Evolutionary conservation across 2,113 vertebrate genomes (phyloP), one percentile per base, ranked within the genome.

Genomic region (Garra rufa): DNA sequence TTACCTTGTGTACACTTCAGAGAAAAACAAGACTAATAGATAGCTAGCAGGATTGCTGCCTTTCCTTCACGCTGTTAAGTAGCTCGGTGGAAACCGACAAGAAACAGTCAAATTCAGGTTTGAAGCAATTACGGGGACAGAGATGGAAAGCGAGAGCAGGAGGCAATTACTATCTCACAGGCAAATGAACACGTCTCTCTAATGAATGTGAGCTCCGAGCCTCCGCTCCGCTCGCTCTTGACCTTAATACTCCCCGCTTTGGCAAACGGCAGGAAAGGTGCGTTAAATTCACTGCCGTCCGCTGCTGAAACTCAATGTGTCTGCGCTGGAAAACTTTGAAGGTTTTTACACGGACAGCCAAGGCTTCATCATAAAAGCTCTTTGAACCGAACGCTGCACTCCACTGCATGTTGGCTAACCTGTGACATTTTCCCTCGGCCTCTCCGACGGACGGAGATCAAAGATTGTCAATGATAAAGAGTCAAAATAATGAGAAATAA

Each of bases 101-200:
- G 61, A 82, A 82, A 70, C 19, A 4, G 15, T 85, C 76, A 59
- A 50, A 70, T 44, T 71, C 80, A 28, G 75, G 57, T 83, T 44
- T 81, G 52, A 46, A 77, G 61, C 85, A 85, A 83, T 87, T 87
- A 81, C 52, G 46, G 44, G 70, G 41, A 82, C 44, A 65, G 57
- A 48, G 67, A 83, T 41, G 57, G 81, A 78, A 41, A 74, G 19
- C 15, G 4, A 67, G 55, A 69, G 76, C 50, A 69, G 13, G 19
- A 67, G 85, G 50, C 75, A 80, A 87, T 81, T 87, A 87, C 69
- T n/a, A 46, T 67, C 83, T 76, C 81, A n/a, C 50, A 83, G 81
- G 50, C 59, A 65, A 81, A 75, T n/a, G 46, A 79, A 55, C 30
- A 82, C 74, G 38, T 76, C 50, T 75, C 67, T 43, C 30, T 76